Evolutionary conservation across 2,888 invertebrate genomes (phyloP), one percentile per base, ranked within the genome.

Genomic region (Cabera pusaria): DNA sequence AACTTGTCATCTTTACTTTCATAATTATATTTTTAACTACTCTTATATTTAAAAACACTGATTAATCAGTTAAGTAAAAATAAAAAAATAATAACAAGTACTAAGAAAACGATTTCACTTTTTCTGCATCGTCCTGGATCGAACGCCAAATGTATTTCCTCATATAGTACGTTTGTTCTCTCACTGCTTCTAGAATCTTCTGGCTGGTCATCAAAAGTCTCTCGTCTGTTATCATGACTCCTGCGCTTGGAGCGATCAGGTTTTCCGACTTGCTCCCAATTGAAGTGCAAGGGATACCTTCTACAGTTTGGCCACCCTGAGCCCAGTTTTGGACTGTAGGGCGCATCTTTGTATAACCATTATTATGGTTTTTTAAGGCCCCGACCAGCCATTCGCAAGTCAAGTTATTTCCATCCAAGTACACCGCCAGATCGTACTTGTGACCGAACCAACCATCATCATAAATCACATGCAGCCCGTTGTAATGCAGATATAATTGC

Each of bases 161-260:
- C 23, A 83, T 52, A 43, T 59, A 74, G 16, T 49, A 52, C 5
- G 77, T 85, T 37, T 87, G 86, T n/a, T 85, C 73, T 6, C 50
- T 61, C 0, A 88, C 63, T 5, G 78, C 83, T 44, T 78, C 77
- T 6, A 87, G 42, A 26, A 88, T 85, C 45, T 82, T 84, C 41
- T 83, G 77, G 31, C 49, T 76, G 0, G 67, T 72, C 1, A 74
- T 52, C 5, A 88, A 47, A 4, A 88, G 63, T 3, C 84, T 68
- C 12, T 86, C 84, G 40, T 86, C 84, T 0, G 58, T 55, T n/a
- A n/a, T n/a, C 44, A 63, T 42, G 1, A 55, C 47, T 3, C 53
- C 16, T 1, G 27, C 6, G 3, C 5, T 9, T 6, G 24, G 31
- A 0, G 19, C 6, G 7, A 8, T 11, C 5, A 43, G 11, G 0